phyloP scores from a whole-genome alignment of 2,113 vertebrate species.

The Myotis brandtii region DNA sequence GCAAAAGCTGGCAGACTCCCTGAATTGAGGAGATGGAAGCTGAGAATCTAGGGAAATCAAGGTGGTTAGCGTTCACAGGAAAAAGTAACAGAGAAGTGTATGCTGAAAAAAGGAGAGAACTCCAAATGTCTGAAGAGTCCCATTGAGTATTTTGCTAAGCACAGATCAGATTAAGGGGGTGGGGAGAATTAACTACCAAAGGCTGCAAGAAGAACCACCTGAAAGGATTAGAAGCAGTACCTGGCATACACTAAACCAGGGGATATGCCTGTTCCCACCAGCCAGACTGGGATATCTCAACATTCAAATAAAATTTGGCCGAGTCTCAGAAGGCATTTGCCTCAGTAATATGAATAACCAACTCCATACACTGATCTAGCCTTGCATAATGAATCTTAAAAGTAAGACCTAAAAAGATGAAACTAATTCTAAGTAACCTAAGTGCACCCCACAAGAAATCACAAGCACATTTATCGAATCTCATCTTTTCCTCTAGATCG shows the following conservation, averaged over 20 bases:
- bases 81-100: neutral
- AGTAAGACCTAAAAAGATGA: neutral
- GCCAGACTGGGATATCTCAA: neutral
- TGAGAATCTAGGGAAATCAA: neutral
- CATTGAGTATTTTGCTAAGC: neutral
- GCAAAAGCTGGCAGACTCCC: neutral
- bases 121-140: neutral
- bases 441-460: neutral
- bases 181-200: neutral
- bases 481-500: neutral
- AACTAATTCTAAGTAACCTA: neutral
- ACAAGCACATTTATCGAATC: neutral
- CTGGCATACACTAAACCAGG: neutral
- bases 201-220: neutral
- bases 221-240: neutral
- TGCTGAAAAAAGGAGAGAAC: neutral
- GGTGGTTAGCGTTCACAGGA: neutral
- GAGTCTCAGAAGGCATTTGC: neutral
- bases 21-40: neutral
- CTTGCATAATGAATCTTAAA: neutral
- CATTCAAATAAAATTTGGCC: neutral
- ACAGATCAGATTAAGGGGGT: neutral
- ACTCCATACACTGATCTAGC: neutral
- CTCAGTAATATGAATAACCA: neutral
- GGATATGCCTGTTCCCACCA: neutral